These are phyloP conservation scores for Hippocampus comes DNA, from an alignment of 2,113 vertebrate genomes.

Conservation along the genomic window DNA sequence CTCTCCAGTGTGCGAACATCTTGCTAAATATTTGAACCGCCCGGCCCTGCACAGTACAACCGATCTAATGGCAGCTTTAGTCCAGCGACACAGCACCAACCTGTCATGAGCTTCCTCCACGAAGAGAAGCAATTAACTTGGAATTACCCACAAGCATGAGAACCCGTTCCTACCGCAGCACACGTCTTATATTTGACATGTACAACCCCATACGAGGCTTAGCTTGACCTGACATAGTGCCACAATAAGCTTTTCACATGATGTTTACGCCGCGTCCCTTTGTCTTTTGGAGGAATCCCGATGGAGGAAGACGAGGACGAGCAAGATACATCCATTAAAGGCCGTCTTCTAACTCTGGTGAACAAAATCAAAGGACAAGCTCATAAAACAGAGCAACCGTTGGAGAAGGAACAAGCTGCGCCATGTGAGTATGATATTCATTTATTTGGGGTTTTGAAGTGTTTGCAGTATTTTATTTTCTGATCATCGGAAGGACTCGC, in stretches of 20 bases:
- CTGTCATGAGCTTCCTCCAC: constrained; percentile 11
- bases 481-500: background rate
- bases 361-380: constrained; percentile 88
- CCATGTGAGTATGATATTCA: constrained; percentile 81
- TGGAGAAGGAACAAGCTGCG: constrained; percentile 75
- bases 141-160: background rate
- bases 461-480: background rate
- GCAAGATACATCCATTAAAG: constrained; percentile 82
- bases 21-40: constrained; percentile 61
- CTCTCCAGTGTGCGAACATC: constrained; percentile 39
- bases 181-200: background rate
- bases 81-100: background rate
- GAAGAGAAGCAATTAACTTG: constrained; percentile 3
- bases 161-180: background rate
- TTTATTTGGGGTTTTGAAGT: background rate
- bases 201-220: constrained; percentile 1
- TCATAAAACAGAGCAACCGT: constrained; percentile 78
- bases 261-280: constrained; percentile 26
- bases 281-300: constrained; percentile 81
- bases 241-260: constrained; percentile 12
- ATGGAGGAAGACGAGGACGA: constrained; percentile 86
- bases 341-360: constrained; percentile 83
- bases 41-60: constrained; percentile 5
- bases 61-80: constrained; percentile 22
- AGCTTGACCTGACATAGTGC: constrained; percentile 3